Conservation (phyloP, 2,888 invertebrate species). For the Pachydiplax longipennis region DNA sequence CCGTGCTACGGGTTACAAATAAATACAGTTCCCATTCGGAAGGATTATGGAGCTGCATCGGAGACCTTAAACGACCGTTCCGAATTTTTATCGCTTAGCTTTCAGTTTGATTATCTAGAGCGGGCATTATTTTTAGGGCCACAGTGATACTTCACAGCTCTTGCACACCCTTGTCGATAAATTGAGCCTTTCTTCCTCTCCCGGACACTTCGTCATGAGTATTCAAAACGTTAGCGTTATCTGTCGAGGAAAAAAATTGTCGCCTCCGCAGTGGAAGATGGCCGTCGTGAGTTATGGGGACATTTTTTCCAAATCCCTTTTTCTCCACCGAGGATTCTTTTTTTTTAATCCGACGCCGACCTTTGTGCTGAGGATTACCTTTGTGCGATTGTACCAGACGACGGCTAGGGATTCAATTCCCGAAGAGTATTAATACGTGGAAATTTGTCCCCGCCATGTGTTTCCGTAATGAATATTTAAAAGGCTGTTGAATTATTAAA, state of each 20-base stretch:
- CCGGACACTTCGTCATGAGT: too few species aligned
- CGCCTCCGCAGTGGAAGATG: neutral
- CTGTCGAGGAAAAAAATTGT: neutral
- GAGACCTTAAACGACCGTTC: neutral
- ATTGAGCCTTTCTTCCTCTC: neutral
- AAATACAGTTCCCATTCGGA: neutral
- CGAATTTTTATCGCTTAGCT: too few species aligned
- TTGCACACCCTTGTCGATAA: neutral
- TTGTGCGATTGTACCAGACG: neutral
- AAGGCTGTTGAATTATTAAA: neutral
- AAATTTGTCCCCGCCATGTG: neutral
- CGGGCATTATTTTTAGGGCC: neutral
- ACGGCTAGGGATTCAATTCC: neutral
- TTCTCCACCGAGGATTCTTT: neutral
- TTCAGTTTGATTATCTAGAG: neutral
- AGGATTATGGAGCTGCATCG: neutral
- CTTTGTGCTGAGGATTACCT: neutral
- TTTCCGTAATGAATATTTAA: neutral
- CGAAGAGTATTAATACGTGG: neutral
- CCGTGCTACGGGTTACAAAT: neutral
- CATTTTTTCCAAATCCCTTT: neutral
- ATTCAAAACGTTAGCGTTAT: neutral
- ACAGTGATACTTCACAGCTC: neutral
- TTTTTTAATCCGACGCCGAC: neutral
- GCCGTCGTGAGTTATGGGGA: neutral